Conservation (phyloP, 2,113 vertebrate genomes). For the Malurus alboscapulatus region DNA sequence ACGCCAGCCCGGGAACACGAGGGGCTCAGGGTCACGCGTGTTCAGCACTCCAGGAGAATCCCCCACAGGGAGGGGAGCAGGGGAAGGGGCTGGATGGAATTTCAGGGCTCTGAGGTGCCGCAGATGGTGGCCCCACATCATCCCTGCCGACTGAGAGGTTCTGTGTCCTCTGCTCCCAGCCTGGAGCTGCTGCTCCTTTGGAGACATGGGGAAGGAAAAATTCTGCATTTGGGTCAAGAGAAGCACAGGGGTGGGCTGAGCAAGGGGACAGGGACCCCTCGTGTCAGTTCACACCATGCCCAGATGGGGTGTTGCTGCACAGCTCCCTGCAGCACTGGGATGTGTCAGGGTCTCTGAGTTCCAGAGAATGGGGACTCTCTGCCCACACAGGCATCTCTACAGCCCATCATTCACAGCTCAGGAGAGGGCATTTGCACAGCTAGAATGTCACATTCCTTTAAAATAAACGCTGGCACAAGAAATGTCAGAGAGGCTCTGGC, state of each 20-base stretch:
- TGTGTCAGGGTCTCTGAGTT: neutral
- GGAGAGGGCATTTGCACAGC: neutral
- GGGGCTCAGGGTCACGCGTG: accelerated
- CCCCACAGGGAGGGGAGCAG: neutral
- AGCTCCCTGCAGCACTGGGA: neutral
- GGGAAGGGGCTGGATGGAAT: neutral
- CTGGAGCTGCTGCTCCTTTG: neutral
- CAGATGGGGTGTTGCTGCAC: neutral
- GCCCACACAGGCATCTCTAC: no score
- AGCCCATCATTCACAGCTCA: neutral
- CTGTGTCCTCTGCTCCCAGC: neutral
- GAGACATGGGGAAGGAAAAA: accelerated
- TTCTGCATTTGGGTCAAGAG: neutral
- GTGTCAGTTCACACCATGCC: accelerated
- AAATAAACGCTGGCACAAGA: neutral
- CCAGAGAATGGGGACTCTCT: neutral
- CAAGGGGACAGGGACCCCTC: accelerated
- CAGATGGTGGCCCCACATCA: accelerated
- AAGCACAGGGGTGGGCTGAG: neutral
- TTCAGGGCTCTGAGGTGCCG: neutral
- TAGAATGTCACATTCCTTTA: neutral
- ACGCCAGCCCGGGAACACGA: neutral
- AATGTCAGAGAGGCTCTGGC: neutral
- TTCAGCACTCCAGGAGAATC: neutral
- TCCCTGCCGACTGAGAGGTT: neutral